These are phyloP conservation scores for Leptura quadrifasciata DNA, from an alignment of 2,888 invertebrate genomes.

Conservation along the genomic window DNA sequence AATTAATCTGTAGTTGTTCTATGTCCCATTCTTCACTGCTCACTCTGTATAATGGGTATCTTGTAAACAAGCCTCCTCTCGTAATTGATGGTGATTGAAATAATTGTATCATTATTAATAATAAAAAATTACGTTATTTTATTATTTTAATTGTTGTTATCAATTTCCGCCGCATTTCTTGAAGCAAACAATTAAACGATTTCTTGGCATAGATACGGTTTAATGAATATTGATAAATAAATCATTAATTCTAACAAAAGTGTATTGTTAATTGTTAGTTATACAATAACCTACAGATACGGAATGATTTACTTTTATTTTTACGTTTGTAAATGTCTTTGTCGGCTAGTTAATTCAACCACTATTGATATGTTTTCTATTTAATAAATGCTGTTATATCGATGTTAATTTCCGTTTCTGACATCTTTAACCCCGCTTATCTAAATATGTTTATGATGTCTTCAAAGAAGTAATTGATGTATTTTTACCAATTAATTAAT, in stretches of 20 bases:
- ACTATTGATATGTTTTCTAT: slow-evolving; percentile 15
- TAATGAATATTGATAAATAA: slow-evolving; percentile 27
- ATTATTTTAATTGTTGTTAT: slow-evolving; percentile 22
- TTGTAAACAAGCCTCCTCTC: background rate
- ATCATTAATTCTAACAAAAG: slow-evolving; percentile 28
- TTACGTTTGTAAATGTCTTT: slow-evolving; percentile 16
- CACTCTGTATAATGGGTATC: background rate
- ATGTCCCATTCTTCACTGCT: too few relatives aligned
- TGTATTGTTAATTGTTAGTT: slow-evolving; percentile 39
- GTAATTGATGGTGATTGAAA: background rate
- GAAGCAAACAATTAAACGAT: slow-evolving; percentile 30
- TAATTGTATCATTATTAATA: background rate
- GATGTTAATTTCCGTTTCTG: slow-evolving; percentile 28
- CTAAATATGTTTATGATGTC: slow-evolving; percentile 24
- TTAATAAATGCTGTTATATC: background rate
- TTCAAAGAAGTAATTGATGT: slow-evolving; percentile 31
- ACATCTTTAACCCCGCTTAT: slow-evolving; percentile 29
- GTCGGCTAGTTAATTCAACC: slow-evolving; percentile 33
- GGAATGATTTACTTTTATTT: slow-evolving; percentile 24
- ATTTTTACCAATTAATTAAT: slow-evolving; percentile 33
- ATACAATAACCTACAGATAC: slow-evolving; percentile 20
- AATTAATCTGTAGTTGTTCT: too few relatives aligned
- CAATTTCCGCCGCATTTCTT: slow-evolving; percentile 18
- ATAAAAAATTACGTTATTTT: slow-evolving; percentile 15
- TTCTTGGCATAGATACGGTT: slow-evolving; percentile 18